phyloP scores from a whole-genome alignment of 1,140 invertebrate species.

The Listronotus bonariensis region DNA sequence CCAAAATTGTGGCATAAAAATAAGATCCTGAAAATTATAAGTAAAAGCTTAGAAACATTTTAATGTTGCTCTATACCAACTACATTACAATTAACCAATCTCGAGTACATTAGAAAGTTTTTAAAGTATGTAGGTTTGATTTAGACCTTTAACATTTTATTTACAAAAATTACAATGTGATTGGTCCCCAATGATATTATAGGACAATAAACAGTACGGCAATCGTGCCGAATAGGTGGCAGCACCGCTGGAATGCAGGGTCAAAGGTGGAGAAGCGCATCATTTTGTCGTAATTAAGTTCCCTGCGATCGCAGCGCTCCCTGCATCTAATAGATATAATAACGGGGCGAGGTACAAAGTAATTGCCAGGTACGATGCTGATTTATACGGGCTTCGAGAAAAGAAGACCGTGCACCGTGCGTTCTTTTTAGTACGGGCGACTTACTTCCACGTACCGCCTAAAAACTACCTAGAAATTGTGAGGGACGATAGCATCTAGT shows the following conservation, averaged over 20 bases:
- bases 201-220: conserved; percentile 17
- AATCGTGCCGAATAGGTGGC: conserved; percentile 50
- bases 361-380: conserved; percentile 54
- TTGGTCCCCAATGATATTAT: conserved; percentile 8
- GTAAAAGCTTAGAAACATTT: no score
- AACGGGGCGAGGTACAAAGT: conserved; percentile 53
- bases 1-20: no score
- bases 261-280: conserved; percentile 54
- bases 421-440: conserved; percentile 19
- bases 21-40: no score
- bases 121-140: background rate
- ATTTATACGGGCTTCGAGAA: conserved; percentile 49
- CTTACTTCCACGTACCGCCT: conserved; percentile 21
- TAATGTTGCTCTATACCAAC: no score
- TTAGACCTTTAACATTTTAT: background rate
- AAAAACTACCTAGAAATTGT: conserved; percentile 11
- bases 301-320: conserved; percentile 53
- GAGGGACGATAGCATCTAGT: background rate
- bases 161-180: background rate
- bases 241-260: conserved; percentile 51
- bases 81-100: background rate
- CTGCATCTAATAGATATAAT: conserved; percentile 57
- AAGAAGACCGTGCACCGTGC: conserved; percentile 22
- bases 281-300: conserved; percentile 55
- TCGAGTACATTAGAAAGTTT: background rate